A percentile compares a stretch with the other conserved stretches of the same genome.
phyloP scores from a whole-genome alignment of 2,888 invertebrate species.

The Thecocarcelia acutangulata region DNA sequence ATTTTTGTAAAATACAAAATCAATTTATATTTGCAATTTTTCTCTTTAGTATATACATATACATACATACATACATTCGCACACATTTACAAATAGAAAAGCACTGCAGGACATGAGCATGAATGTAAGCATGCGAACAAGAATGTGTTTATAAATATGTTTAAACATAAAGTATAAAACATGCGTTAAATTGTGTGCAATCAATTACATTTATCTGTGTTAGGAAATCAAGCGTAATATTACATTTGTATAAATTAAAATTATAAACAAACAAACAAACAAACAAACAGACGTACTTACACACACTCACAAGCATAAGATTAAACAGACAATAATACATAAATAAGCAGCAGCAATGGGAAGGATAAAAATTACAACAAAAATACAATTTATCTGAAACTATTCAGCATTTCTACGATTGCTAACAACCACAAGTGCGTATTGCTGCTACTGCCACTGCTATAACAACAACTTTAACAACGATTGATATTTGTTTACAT shows the following conservation, averaged over 20 bases:
- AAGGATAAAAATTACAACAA: conserved; percentile 3
- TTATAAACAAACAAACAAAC: conserved; percentile 51
- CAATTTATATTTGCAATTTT: conserved; percentile 27
- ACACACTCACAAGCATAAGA: background rate
- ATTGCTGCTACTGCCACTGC: background rate
- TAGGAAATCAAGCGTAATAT: conserved; percentile 73
- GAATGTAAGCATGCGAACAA: background rate
- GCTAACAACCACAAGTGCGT: conserved; percentile 15
- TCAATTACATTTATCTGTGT: conserved; percentile 75
- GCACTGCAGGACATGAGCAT: conserved; percentile 39
- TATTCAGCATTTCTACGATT: conserved; percentile 58
- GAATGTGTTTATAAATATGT: conserved; percentile 5
- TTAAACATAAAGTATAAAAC: conserved; percentile 40
- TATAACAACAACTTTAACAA: conserved; percentile 28
- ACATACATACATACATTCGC: background rate
- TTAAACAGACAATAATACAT: conserved; percentile 4
- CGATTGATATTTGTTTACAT: conserved; percentile 16
- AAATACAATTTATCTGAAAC: conserved; percentile 52
- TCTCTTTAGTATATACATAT: conserved; percentile 7
- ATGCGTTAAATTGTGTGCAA: conserved; percentile 73
- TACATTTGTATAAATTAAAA: conserved; percentile 77
- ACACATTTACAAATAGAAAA: conserved; percentile 25
- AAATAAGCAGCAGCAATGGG: conserved; percentile 11
- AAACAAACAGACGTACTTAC: background rate
- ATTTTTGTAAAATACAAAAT: conserved; percentile 42